Evolutionary conservation across 2,113 vertebrate genomes (phyloP).

Genomic region (Prochilodus magdalenae): DNA sequence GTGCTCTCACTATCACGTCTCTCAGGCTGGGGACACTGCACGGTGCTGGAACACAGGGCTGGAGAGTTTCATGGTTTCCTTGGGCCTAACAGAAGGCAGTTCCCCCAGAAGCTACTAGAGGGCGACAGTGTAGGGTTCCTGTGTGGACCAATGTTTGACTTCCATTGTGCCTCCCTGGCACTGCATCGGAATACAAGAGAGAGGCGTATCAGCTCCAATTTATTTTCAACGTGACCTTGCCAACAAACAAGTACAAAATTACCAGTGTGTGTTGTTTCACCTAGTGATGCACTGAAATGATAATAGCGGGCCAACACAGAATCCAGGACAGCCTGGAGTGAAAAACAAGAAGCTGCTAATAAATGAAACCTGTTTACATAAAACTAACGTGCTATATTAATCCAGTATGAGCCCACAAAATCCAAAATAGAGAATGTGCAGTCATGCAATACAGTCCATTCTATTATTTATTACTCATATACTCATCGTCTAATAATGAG

Average conservation of each 20-base stretch:
- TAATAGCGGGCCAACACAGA: too few species aligned
- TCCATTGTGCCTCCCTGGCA: neutral
- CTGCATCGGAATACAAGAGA: neutral
- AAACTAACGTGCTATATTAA: too few species aligned
- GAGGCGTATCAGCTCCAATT: neutral
- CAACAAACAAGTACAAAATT: neutral
- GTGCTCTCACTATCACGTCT: neutral
- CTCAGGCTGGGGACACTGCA: neutral
- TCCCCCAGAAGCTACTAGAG: neutral
- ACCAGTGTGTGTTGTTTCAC: neutral
- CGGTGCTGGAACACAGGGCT: neutral
- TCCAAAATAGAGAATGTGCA: too few species aligned
- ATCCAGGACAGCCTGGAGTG: too few species aligned
- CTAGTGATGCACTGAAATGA: too few species aligned
- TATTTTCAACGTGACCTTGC: neutral
- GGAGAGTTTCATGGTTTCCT: slow-evolving; percentile 13
- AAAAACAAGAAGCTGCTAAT: too few species aligned
- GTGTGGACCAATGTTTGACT: neutral
- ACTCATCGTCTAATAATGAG: too few species aligned
- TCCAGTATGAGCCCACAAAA: too few species aligned
- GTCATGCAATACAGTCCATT: too few species aligned
- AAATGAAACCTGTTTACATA: too few species aligned
- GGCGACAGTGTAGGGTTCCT: neutral
- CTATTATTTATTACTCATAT: too few species aligned
- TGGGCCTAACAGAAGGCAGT: neutral